Conservation (phyloP, 2,113 vertebrate species). For the Nanorana parkeri region DNA sequence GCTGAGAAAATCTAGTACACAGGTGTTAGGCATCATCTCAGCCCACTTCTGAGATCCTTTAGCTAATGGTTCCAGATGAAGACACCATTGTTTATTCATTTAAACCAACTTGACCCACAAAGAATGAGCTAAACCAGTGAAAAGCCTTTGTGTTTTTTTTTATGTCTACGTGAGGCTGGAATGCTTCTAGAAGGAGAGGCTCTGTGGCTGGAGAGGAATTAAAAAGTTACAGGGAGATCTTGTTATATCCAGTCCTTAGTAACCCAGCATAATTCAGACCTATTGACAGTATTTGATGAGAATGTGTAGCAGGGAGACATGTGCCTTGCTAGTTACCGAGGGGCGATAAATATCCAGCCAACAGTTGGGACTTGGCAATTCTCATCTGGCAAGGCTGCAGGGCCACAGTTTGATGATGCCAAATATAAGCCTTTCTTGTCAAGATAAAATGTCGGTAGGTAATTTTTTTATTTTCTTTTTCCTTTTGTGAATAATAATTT, state of each 20-base stretch:
- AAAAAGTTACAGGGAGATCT: neutral
- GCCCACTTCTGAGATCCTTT: constrained; percentile 46
- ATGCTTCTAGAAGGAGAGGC: neutral
- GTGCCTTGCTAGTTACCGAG: too few species aligned
- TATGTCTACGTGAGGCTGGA: neutral
- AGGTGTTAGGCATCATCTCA: constrained; percentile 50
- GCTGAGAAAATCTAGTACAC: constrained; percentile 43
- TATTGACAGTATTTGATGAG: neutral
- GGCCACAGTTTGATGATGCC: too few species aligned
- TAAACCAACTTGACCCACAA: constrained; percentile 48
- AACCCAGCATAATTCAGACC: neutral
- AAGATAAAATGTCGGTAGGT: too few species aligned
- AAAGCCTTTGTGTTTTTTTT: constrained; percentile 11
- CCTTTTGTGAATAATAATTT: too few species aligned
- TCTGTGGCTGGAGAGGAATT: neutral
- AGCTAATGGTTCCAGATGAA: constrained; percentile 53
- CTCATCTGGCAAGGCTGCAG: too few species aligned
- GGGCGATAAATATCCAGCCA: too few species aligned
- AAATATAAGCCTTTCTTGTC: too few species aligned
- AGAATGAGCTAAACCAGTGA: constrained; percentile 22
- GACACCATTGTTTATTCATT: constrained; percentile 46
- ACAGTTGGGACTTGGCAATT: too few species aligned
- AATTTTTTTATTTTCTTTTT: too few species aligned
- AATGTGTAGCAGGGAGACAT: too few species aligned
- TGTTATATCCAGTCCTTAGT: too few species aligned